These are phyloP conservation scores for Nomada fabriciana DNA, from an alignment of 2,888 invertebrate genomes.

Conservation along the genomic window DNA sequence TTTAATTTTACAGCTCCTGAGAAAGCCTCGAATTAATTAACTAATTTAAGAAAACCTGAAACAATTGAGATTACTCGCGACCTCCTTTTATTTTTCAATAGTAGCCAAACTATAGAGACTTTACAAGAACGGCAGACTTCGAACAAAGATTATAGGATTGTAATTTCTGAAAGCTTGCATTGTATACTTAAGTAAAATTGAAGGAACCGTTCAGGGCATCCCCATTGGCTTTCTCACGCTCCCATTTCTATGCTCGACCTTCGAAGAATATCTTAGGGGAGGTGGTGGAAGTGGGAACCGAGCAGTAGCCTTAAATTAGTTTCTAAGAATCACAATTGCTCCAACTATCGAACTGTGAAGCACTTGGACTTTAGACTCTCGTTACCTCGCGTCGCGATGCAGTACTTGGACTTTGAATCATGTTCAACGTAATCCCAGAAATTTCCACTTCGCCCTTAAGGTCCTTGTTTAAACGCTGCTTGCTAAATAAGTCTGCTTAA, in stretches of 20 bases:
- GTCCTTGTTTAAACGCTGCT: too few relatives aligned
- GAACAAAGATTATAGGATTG: constrained; percentile 14
- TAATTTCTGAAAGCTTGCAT: constrained; percentile 11
- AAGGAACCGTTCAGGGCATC: constrained; percentile 7
- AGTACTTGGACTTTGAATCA: not conserved
- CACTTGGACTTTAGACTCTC: not conserved
- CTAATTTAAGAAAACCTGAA: too few relatives aligned
- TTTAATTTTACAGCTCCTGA: too few relatives aligned
- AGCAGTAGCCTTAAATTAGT: constrained; percentile 22
- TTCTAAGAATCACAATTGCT: constrained; percentile 19
- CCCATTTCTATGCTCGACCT: not conserved
- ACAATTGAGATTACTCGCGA: too few relatives aligned
- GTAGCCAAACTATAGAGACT: not conserved
- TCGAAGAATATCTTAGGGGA: not conserved
- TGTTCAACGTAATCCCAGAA: not conserved
- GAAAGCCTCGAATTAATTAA: too few relatives aligned
- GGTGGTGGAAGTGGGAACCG: not conserved
- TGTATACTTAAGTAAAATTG: constrained; percentile 10
- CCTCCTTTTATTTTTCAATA: not conserved
- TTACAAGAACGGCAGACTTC: not conserved
- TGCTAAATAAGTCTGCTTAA: too few relatives aligned
- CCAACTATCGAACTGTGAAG: not conserved
- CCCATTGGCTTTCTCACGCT: constrained; percentile 4
- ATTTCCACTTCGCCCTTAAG: not conserved
- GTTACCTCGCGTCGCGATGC: not conserved